Conservation (phyloP, 1,140 invertebrate species). For the Cryptotermes secundus region DNA sequence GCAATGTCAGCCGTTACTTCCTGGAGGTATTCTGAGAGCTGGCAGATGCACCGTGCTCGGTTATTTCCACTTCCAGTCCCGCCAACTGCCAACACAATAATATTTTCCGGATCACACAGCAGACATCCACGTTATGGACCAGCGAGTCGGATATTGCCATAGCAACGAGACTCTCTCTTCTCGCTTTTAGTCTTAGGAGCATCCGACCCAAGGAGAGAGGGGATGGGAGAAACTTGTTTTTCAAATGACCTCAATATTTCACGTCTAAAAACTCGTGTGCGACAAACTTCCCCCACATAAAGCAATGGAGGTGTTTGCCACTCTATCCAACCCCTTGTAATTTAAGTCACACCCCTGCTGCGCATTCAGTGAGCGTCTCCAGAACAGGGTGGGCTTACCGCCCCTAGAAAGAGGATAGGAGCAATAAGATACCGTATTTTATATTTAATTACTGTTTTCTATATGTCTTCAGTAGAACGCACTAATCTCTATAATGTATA, state of each 20-base stretch:
- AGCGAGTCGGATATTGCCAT: background rate
- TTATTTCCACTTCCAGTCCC: too few relatives aligned
- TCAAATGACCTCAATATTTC: slow-evolving; percentile 8
- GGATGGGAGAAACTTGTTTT: background rate
- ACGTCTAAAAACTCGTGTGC: slow-evolving; percentile 7
- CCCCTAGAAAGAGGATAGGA: background rate
- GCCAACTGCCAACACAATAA: background rate
- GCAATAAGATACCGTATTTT: background rate
- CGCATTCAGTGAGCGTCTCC: background rate
- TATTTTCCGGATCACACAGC: background rate
- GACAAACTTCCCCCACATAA: background rate
- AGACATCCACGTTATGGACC: background rate
- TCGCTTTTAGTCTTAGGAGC: background rate
- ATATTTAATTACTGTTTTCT: background rate
- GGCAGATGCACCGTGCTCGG: too few relatives aligned
- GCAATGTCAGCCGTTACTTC: too few relatives aligned
- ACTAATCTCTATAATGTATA: background rate
- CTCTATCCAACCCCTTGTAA: background rate
- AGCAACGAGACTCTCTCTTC: background rate
- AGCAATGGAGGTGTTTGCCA: background rate
- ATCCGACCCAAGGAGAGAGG: background rate
- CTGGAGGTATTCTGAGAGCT: too few relatives aligned
- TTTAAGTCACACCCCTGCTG: background rate
- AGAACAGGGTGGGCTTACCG: background rate
- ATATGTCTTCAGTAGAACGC: background rate